Conservation (phyloP, 2,797 vertebrate genomes). For the Sebastes aleutianus region DNA sequence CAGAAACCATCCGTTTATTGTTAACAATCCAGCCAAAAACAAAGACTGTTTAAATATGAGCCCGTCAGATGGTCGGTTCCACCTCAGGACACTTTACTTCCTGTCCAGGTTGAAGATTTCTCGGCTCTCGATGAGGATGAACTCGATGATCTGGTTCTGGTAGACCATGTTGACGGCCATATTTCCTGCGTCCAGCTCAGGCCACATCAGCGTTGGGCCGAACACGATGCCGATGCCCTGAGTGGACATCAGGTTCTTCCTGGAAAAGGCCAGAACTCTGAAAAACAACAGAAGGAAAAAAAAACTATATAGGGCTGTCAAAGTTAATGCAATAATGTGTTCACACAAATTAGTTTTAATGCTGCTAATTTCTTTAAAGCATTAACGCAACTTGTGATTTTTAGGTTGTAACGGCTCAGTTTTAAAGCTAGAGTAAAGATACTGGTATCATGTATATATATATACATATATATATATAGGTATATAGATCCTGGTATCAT, state of each 20-base stretch:
- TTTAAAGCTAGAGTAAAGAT: too few species aligned
- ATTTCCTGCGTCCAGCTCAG: conserved; percentile 88
- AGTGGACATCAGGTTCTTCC: conserved; percentile 92
- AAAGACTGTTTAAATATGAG: not conserved
- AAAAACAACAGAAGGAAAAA: not conserved
- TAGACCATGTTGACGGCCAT: conserved; percentile 95
- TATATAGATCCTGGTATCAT: too few species aligned
- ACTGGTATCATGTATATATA: too few species aligned
- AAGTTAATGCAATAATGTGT: too few species aligned
- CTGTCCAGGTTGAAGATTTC: conserved; percentile 84
- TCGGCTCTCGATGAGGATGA: conserved; percentile 87
- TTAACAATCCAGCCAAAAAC: not conserved
- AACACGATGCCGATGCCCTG: conserved; percentile 96
- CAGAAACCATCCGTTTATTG: not conserved
- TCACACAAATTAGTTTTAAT: too few species aligned
- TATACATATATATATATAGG: too few species aligned
- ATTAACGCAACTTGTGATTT: too few species aligned
- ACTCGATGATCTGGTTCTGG: conserved; percentile 95
- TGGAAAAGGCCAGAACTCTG: conserved; percentile 89
- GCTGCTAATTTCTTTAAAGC: too few species aligned
- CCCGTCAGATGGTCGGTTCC: not conserved
- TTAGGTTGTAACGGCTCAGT: too few species aligned
- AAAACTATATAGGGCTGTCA: too few species aligned
- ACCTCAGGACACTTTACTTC: conserved; percentile 6
- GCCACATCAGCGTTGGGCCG: conserved; percentile 93